Percentiles rank a stretch among this genome's conserved stretches.
Conservation (phyloP, 1,140 invertebrate genomes). For the Frieseomelitta varia region DNA sequence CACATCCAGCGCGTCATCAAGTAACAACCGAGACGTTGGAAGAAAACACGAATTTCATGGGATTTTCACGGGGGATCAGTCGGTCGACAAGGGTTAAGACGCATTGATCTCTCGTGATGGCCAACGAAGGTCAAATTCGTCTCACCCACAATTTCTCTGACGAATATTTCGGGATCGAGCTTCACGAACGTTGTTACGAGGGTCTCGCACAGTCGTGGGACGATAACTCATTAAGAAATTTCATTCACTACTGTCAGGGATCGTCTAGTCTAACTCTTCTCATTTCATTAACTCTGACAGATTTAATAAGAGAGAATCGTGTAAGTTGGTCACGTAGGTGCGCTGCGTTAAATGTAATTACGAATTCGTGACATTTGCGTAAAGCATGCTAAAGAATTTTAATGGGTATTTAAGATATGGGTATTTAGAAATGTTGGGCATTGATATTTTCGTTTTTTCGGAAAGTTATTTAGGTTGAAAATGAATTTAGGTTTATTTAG, state of each 20-base stretch:
- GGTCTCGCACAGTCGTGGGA: conserved; percentile 31
- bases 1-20: not conserved
- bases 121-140: conserved; percentile 43
- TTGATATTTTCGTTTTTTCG: not conserved
- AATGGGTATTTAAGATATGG: not conserved
- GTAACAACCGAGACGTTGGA: not conserved
- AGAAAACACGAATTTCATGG: conserved; percentile 24
- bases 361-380: not conserved
- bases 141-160: conserved; percentile 32
- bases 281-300: not conserved
- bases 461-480: too few relatives aligned
- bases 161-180: conserved; percentile 45
- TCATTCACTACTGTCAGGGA: conserved; percentile 22
- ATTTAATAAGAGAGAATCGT: not conserved
- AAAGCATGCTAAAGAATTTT: not conserved
- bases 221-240: conserved; percentile 35
- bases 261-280: not conserved
- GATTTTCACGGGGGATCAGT: conserved; percentile 22
- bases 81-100: not conserved
- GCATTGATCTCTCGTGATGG: conserved; percentile 29
- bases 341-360: not conserved
- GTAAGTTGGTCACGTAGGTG: not conserved
- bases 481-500: too few relatives aligned
- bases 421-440: not conserved
- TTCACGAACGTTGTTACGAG: conserved; percentile 33